Evolutionary conservation across 2,797 vertebrate genomes (phyloP).

Genomic region (Danio choprae): DNA sequence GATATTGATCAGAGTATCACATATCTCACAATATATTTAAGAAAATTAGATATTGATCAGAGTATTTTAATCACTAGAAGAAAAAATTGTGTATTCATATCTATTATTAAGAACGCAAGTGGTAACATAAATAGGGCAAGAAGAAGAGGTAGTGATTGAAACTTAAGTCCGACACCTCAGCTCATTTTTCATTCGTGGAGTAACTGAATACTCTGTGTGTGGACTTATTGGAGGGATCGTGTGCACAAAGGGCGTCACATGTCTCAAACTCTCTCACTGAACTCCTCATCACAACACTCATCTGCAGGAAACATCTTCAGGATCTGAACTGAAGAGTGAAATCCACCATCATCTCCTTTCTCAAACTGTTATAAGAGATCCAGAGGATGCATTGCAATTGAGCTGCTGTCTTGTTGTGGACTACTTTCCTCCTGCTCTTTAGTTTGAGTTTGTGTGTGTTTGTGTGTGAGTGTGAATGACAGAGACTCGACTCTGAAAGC

Average conservation of each 20-base stretch:
- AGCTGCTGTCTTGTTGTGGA: slow-evolving; percentile 27
- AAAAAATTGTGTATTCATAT: neutral
- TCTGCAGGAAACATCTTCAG: slow-evolving; percentile 13
- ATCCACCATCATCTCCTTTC: neutral
- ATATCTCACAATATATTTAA: no score
- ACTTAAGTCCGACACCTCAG: slow-evolving; percentile 57
- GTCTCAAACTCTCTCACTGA: slow-evolving; percentile 4
- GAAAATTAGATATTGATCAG: neutral
- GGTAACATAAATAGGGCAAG: slow-evolving; percentile 66
- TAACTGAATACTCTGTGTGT: slow-evolving; percentile 57
- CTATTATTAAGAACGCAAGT: neutral
- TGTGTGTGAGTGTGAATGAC: slow-evolving; percentile 43
- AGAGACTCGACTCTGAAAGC: slow-evolving; percentile 17
- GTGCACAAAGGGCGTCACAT: slow-evolving; percentile 3
- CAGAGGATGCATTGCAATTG: neutral
- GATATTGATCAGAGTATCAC: neutral
- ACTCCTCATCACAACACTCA: slow-evolving; percentile 3
- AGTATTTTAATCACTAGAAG: neutral
- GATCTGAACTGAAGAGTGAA: neutral
- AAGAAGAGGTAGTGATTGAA: slow-evolving; percentile 62
- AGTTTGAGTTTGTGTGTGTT: slow-evolving; percentile 54
- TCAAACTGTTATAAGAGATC: neutral
- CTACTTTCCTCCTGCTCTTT: slow-evolving; percentile 43
- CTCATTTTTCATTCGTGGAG: slow-evolving; percentile 27
- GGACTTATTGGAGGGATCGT: slow-evolving; percentile 3